phyloP scores from a whole-genome alignment of 2,888 invertebrate species.

The Eupeodes latifasciatus region DNA sequence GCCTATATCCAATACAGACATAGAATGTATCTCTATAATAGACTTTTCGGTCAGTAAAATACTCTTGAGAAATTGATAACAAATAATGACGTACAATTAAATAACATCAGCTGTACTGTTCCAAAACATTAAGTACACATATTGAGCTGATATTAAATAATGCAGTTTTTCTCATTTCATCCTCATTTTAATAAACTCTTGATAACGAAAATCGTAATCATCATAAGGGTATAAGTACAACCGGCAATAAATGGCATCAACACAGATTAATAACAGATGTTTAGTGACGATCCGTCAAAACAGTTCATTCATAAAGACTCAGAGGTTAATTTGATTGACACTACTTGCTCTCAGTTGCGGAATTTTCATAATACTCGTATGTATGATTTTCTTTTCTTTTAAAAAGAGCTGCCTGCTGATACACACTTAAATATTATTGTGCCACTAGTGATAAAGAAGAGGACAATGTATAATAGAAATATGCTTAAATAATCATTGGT shows the following conservation, averaged over 20 bases:
- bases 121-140: neutral
- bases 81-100: constrained; percentile 12
- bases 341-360: constrained; percentile 53
- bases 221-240: constrained; percentile 2
- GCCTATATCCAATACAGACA: too few species aligned
- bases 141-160: constrained; percentile 5
- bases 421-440: constrained; percentile 4
- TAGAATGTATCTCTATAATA: too few species aligned
- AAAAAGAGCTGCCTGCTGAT: constrained; percentile 32
- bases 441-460: constrained; percentile 1
- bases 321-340: constrained; percentile 77
- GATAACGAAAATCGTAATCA: constrained; percentile 44
- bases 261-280: constrained; percentile 27
- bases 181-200: neutral
- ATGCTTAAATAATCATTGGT: neutral
- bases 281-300: constrained; percentile 68
- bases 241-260: constrained; percentile 17
- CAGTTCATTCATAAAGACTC: constrained; percentile 66
- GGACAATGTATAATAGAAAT: neutral
- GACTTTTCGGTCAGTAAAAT: neutral
- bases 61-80: neutral
- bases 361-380: constrained; percentile 33
- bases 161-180: neutral
- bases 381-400: neutral
- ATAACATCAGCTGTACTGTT: constrained; percentile 14